Evolutionary conservation across 2,797 vertebrate genomes (phyloP), one percentile per base, ranked within the genome.

Genomic region (Danionella dracula): DNA sequence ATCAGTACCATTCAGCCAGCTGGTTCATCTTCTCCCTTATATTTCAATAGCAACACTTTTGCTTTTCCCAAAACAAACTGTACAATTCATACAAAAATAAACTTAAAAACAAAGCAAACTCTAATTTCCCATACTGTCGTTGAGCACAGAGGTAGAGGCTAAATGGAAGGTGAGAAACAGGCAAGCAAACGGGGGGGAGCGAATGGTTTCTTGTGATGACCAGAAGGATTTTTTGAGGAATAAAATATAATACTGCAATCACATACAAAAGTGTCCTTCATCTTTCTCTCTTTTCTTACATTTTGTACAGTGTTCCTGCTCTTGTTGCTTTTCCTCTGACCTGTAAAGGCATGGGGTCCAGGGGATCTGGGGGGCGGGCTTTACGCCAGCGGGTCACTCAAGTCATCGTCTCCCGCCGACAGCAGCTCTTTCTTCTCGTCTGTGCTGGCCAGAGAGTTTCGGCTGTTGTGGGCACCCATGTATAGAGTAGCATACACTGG

Each of bases 231-330:
- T 82, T 69, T 86, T 73, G 86, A 89, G 91, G 89, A 91, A 93
- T 90, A 89, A 91, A 92, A 92, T 92, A 94, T 94, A 97, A 96
- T 94, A 97, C 94, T 97, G 94, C 92, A 88, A 88, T 96, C 93
- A 97, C 93, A 95, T 97, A 96, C 91, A 98, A 97, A 97, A 95
- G 92, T 95, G 91, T 96, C 93, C 94, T 95, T 96, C 92, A 93
- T 83, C 84, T 85, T 85, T 78, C n/a, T 84, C 84, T 48, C 59
- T 32, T 60, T 87, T 87, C 96, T 90, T 95, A 97, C 95, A 96
- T 89, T 97, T 97, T 97, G 90, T 96, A 98, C 95, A 98, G 85
- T 87, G 84, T 88, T 89, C 86, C 83, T 66, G 76, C 82, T 85
- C 80, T 81, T 79, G 78, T 72, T 79, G 71, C 75, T 80, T 71